A percentile compares a stretch with the other conserved stretches of the same genome.
Conservation (phyloP, 2,888 invertebrate species). For the Ophion obscuratus region DNA sequence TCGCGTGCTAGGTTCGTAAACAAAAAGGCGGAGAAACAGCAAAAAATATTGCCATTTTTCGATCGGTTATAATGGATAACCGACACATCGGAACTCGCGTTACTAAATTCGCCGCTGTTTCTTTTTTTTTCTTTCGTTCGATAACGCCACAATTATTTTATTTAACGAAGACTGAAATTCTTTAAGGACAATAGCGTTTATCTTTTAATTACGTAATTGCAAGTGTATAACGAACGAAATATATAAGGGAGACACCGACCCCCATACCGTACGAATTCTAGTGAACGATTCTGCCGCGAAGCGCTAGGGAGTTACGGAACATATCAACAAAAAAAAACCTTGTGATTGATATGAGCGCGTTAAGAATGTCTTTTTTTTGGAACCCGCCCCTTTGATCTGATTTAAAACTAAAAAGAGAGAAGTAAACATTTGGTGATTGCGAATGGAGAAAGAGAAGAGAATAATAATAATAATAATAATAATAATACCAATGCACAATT, state of each 20-base stretch:
- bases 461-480: neutral
- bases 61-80: neutral
- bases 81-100: neutral
- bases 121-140: slow-evolving; percentile 1
- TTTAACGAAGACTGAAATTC: slow-evolving; percentile 67
- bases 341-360: slow-evolving; percentile 68
- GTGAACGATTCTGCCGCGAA: slow-evolving; percentile 23
- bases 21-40: slow-evolving; percentile 11
- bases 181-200: slow-evolving; percentile 56
- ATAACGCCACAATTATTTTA: slow-evolving; percentile 31
- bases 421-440: slow-evolving; percentile 32
- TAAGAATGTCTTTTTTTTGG: slow-evolving; percentile 74
- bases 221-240: slow-evolving; percentile 18
- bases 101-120: neutral
- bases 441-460: slow-evolving; percentile 7
- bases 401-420: slow-evolving; percentile 54
- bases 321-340: slow-evolving; percentile 63
- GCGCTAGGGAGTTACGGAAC: slow-evolving; percentile 68
- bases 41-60: slow-evolving; percentile 26
- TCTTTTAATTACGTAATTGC: slow-evolving; percentile 54
- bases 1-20: slow-evolving; percentile 24
- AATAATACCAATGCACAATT: slow-evolving; percentile 65
- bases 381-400: slow-evolving; percentile 74
- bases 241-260: neutral
- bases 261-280: slow-evolving; percentile 17